Evolutionary conservation across 1,140 invertebrate species (phyloP).

Genomic region (Drosophila arizonae): DNA sequence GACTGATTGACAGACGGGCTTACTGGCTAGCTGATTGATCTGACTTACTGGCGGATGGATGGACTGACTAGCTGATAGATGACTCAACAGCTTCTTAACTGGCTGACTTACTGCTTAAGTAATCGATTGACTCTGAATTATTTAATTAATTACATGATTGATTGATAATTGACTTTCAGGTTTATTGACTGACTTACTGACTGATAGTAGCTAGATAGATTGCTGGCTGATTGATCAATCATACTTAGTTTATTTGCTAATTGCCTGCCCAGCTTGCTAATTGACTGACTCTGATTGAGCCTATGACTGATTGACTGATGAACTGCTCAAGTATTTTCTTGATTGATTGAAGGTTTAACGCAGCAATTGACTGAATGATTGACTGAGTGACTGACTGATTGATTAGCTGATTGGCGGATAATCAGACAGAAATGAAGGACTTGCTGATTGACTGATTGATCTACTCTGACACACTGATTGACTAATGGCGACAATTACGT

Average conservation of each 20-base stretch:
- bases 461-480: too few relatives aligned
- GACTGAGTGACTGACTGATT: too few relatives aligned
- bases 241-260: not conserved
- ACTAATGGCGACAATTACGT: too few relatives aligned
- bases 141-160: not conserved
- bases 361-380: too few relatives aligned
- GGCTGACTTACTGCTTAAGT: not conserved
- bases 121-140: not conserved
- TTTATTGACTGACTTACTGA: too few relatives aligned
- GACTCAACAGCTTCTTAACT: not conserved
- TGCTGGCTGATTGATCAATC: not conserved
- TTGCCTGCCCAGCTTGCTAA: not conserved
- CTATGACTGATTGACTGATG: not conserved
- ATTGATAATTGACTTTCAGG: not conserved
- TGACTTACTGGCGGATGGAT: not conserved
- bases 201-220: too few relatives aligned
- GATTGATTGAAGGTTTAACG: not conserved
- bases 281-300: not conserved
- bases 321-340: not conserved
- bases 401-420: too few relatives aligned
- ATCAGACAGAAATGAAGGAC: too few relatives aligned
- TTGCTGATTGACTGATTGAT: too few relatives aligned
- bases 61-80: not conserved
- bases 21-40: not conserved
- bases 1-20: not conserved